These are phyloP conservation scores for Amphipoea oculea DNA, from an alignment of 2,888 invertebrate genomes.

Conservation along the genomic window DNA sequence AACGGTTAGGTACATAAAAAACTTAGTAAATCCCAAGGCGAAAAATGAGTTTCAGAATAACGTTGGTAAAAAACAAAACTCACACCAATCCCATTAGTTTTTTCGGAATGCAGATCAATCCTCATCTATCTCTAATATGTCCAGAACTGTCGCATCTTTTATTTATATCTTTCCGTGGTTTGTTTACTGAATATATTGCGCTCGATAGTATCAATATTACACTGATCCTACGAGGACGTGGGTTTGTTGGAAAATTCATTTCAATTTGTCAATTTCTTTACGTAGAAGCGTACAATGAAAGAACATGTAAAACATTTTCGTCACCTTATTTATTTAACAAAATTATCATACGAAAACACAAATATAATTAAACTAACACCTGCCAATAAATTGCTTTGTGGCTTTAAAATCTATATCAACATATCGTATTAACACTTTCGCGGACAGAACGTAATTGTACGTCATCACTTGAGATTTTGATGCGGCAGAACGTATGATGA, in stretches of 20 bases:
- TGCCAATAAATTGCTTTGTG: constrained; percentile 43
- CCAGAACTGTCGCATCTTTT: background rate
- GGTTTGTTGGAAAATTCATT: background rate
- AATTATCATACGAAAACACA: background rate
- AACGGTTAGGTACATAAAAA: background rate
- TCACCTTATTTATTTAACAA: constrained; percentile 2
- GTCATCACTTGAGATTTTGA: no score
- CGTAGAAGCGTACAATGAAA: background rate
- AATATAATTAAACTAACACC: constrained; percentile 29
- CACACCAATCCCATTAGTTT: constrained; percentile 1
- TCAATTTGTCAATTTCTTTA: background rate
- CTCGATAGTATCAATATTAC: background rate
- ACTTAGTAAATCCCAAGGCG: background rate
- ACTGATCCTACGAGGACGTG: background rate
- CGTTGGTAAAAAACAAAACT: background rate
- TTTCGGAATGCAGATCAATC: constrained; percentile 34
- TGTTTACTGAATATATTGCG: background rate
- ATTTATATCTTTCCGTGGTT: constrained; percentile 1
- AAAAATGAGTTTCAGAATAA: background rate
- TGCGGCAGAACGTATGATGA: no score
- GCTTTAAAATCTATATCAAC: constrained; percentile 54
- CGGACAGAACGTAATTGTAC: no score
- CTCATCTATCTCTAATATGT: constrained; percentile 26
- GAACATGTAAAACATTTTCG: background rate
- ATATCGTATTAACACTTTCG: constrained; percentile 62